Conservation (phyloP, 1,140 invertebrate genomes). For the Triops cancriformis region DNA sequence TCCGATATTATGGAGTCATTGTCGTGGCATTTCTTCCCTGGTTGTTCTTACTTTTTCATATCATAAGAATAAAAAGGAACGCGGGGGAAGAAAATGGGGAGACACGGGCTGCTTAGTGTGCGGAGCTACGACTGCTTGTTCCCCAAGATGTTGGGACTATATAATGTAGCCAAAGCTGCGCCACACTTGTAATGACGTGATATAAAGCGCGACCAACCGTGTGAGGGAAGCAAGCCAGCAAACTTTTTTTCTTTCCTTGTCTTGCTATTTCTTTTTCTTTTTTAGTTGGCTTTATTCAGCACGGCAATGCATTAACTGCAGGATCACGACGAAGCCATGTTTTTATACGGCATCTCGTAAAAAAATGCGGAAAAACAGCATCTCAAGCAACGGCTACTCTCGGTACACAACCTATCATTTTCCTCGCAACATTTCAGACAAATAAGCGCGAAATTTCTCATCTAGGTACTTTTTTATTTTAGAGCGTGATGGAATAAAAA, state of each 20-base stretch:
- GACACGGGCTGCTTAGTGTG: not conserved
- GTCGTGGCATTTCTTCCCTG: not conserved
- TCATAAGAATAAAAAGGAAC: not conserved
- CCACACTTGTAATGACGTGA: not conserved
- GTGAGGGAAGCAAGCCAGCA: not conserved
- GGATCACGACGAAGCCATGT: not conserved
- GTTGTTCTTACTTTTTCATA: not conserved
- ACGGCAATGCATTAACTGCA: not conserved
- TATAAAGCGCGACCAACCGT: not conserved
- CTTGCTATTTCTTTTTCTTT: too few relatives aligned
- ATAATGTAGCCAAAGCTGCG: not conserved
- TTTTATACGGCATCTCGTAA: slow-evolving; percentile 8
- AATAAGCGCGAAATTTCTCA: not conserved
- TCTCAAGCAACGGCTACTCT: not conserved
- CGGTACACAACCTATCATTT: not conserved
- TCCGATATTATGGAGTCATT: not conserved
- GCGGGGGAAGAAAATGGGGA: not conserved
- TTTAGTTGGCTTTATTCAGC: not conserved
- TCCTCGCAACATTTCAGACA: not conserved
- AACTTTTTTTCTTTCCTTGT: not conserved
- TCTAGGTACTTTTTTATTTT: not conserved
- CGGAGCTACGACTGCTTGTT: not conserved
- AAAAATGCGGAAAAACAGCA: slow-evolving; percentile 11
- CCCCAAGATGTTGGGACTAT: not conserved
- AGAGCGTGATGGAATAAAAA: not conserved